Percentiles rank a stretch among this genome's conserved stretches.
These are phyloP conservation scores for Druceiella hillmani DNA, from an alignment of 2,888 invertebrate species.

Conservation along the genomic window DNA sequence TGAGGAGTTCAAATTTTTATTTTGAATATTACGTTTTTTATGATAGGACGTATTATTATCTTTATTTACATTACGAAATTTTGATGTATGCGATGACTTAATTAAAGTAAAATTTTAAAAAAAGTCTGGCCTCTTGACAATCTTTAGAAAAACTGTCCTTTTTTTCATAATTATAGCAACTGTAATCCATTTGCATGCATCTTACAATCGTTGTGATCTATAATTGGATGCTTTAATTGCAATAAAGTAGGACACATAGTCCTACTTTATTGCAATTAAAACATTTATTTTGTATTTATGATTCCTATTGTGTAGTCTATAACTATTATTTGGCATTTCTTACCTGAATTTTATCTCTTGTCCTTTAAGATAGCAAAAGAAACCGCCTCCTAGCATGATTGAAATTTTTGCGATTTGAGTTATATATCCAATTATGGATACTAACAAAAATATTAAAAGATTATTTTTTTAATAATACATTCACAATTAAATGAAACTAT, in stretches of 20 bases:
- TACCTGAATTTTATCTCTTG: slow-evolving; percentile 24
- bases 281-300: slow-evolving; percentile 12
- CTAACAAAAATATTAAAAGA: slow-evolving; percentile 27
- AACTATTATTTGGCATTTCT: slow-evolving; percentile 15
- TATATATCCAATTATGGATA: slow-evolving; percentile 25
- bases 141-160: no score
- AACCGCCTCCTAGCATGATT: slow-evolving; percentile 25
- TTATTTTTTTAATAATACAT: slow-evolving; percentile 26
- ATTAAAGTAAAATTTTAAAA: no score
- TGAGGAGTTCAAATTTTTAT: no score
- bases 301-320: not conserved
- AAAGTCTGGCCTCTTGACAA: no score
- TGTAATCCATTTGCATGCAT: no score
- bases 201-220: no score
- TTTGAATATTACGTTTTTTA: no score
- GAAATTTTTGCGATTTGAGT: slow-evolving; percentile 27
- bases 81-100: no score
- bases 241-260: no score
- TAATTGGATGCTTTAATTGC: slow-evolving; percentile 16
- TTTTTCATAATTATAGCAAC: no score
- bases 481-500: slow-evolving; percentile 25
- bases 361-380: slow-evolving; percentile 26
- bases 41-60: no score
- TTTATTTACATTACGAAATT: no score
- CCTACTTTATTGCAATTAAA: slow-evolving; percentile 16